A percentile compares a stretch with the other conserved stretches of the same genome.
Conservation (phyloP, 2,113 vertebrate genomes). For the Myiozetetes cayanensis region DNA sequence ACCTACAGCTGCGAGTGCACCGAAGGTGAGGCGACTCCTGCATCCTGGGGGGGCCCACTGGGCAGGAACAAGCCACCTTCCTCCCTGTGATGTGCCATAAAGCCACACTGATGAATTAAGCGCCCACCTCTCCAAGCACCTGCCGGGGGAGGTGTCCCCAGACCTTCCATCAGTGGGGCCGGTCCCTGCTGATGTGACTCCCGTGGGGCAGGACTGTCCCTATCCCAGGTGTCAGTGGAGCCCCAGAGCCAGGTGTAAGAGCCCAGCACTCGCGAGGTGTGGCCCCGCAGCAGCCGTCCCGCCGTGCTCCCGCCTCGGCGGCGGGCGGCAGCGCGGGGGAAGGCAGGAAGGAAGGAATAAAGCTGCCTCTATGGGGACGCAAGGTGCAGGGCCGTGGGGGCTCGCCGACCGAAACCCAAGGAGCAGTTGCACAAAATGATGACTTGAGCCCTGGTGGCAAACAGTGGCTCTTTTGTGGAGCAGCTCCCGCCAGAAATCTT, state of each 20-base stretch:
- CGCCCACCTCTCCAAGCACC: not conserved
- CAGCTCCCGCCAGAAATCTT: slow-evolving; percentile 65
- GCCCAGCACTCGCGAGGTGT: not conserved
- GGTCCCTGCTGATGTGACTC: not conserved
- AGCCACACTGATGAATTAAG: not conserved
- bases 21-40: slow-evolving; percentile 79
- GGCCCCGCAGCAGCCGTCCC: slow-evolving; percentile 5
- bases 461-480: slow-evolving; percentile 75
- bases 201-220: not conserved
- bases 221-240: fast-evolving
- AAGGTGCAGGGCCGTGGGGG: slow-evolving; percentile 56
- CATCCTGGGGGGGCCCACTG: fast-evolving
- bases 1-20: slow-evolving; percentile 92
- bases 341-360: slow-evolving; percentile 67
- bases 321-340: not conserved
- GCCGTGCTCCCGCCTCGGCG: not conserved
- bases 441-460: slow-evolving; percentile 59
- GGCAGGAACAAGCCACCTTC: not conserved
- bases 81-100: not conserved
- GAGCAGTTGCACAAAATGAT: slow-evolving; percentile 51
- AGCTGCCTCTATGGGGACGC: slow-evolving; percentile 54
- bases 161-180: fast-evolving
- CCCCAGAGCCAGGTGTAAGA: not conserved
- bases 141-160: fast-evolving
- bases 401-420: slow-evolving; percentile 55